Evolutionary conservation across 2,888 invertebrate species (phyloP), one percentile per base, ranked within the genome.

Genomic region (Holacanthella duospinosa): DNA sequence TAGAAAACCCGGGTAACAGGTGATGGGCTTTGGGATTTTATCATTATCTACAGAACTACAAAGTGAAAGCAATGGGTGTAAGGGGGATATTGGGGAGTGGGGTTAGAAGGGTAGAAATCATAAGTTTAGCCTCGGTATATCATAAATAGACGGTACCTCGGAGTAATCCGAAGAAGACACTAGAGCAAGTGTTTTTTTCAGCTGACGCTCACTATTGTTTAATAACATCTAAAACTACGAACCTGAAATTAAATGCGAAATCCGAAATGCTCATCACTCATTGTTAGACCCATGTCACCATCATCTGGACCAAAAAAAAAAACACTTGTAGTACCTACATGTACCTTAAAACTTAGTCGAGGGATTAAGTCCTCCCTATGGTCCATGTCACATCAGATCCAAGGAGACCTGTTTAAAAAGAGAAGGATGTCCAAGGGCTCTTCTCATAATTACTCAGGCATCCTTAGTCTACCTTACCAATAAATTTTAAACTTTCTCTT

Each of bases 121-220:
- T 36, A 16, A 16, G 16, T 36, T 36, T 16, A 12, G 36, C 36
- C 16, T 36, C 16, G 36, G 36, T 36, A 6, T 16, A 36, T 36
- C 16, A 16, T 36, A 12, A 36, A 12, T 36, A 36, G 16, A n/a
- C n/a, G n/a, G n/a, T n/a, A n/a, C n/a, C n/a, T n/a, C n/a, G n/a
- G n/a, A n/a, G n/a, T n/a, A n/a, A n/a, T n/a, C n/a, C n/a, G n/a
- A n/a, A n/a, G n/a, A n/a, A n/a, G n/a, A n/a, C n/a, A n/a, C n/a
- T n/a, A n/a, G n/a, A 68, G 66, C 69, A 69, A 69, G 69, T 69
- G 69, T 67, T 69, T 65, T 69, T 65, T 63, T 69, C 68, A 66
- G 68, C 67, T 67, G 64, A 66, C 64, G 65, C 55, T 44, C 57
- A 62, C 60, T 53, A 9, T 28, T 56, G 21, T 9, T n/a, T n/a